Percentiles rank a stretch among this genome's conserved stretches.
These are phyloP conservation scores for Zaprionus lachaisei DNA, from an alignment of 1,140 invertebrate species.

Conservation along the genomic window DNA sequence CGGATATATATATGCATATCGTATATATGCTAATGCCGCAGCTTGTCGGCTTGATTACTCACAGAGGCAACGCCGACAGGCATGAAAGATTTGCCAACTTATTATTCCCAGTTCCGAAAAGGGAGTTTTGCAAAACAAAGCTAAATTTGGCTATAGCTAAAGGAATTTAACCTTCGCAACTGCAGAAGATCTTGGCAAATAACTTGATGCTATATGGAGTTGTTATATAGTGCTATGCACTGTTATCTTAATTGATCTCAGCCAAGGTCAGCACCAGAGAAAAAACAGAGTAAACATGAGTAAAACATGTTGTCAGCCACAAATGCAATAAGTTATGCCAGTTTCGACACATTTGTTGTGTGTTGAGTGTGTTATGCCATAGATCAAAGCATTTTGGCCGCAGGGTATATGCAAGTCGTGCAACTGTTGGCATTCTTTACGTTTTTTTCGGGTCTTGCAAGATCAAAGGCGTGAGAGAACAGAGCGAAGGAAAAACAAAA, in stretches of 20 bases:
- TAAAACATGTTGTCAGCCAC: not conserved
- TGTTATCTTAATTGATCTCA: not conserved
- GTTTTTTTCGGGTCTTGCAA: slow-evolving; percentile 45
- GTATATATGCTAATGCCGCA: slow-evolving; percentile 66
- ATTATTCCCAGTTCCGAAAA: not conserved
- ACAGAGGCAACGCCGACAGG: slow-evolving; percentile 44
- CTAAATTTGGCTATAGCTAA: not conserved
- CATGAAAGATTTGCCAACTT: slow-evolving; percentile 14
- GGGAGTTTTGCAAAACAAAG: not conserved
- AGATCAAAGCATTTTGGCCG: not conserved
- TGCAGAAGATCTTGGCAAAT: not conserved
- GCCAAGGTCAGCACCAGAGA: not conserved
- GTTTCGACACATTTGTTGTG: not conserved
- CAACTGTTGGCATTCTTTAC: slow-evolving; percentile 6
- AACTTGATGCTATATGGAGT: not conserved
- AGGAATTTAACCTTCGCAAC: slow-evolving; percentile 5
- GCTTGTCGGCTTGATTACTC: slow-evolving; percentile 79
- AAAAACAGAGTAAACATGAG: not conserved
- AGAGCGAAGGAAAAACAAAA: slow-evolving; percentile 34
- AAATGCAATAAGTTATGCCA: not conserved
- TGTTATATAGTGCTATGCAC: not conserved
- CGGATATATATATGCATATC: slow-evolving; percentile 44
- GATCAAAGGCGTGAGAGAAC: slow-evolving; percentile 78
- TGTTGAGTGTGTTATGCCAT: not conserved
- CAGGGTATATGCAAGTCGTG: slow-evolving; percentile 21